Evolutionary conservation across 2,888 invertebrate species (phyloP).

Genomic region (Meiosimyza decipiens): DNA sequence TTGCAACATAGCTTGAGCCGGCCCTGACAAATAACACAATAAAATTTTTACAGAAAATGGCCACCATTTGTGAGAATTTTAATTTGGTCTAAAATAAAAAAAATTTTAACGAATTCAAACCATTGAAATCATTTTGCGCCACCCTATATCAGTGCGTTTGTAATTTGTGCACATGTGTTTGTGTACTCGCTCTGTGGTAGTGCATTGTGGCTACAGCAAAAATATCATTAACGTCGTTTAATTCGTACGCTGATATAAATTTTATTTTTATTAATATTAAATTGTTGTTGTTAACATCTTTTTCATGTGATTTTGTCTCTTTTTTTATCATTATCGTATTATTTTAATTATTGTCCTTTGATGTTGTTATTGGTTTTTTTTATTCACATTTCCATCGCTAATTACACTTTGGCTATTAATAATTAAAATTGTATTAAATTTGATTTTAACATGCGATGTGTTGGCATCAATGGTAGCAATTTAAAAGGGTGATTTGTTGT

Average conservation of each 20-base stretch:
- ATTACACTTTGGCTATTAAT: constrained; percentile 39
- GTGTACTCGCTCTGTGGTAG: constrained; percentile 2
- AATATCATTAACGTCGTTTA: constrained; percentile 44
- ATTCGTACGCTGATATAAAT: constrained; percentile 33
- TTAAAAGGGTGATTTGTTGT: no score
- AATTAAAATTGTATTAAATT: constrained; percentile 38
- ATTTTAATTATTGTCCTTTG: constrained; percentile 42
- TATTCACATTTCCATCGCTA: constrained; percentile 34
- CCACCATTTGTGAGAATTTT: no score
- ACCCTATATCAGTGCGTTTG: background rate
- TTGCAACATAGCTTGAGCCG: no score
- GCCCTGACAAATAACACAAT: no score
- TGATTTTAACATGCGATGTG: constrained; percentile 36
- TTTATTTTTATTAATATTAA: constrained; percentile 32
- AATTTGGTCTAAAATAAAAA: no score
- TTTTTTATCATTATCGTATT: constrained; percentile 29
- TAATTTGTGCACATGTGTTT: constrained; percentile 23
- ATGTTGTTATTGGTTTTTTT: constrained; percentile 31
- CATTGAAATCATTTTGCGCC: no score
- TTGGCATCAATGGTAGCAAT: no score
- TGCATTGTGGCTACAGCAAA: constrained; percentile 9
- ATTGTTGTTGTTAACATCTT: constrained; percentile 43
- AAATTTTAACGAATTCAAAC: no score
- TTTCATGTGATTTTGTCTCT: constrained; percentile 41
- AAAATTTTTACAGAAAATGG: no score